Percentiles rank a stretch among this genome's conserved stretches.
Evolutionary conservation across 2,113 vertebrate genomes (phyloP).

Genomic region (Tragelaphus scriptus): DNA sequence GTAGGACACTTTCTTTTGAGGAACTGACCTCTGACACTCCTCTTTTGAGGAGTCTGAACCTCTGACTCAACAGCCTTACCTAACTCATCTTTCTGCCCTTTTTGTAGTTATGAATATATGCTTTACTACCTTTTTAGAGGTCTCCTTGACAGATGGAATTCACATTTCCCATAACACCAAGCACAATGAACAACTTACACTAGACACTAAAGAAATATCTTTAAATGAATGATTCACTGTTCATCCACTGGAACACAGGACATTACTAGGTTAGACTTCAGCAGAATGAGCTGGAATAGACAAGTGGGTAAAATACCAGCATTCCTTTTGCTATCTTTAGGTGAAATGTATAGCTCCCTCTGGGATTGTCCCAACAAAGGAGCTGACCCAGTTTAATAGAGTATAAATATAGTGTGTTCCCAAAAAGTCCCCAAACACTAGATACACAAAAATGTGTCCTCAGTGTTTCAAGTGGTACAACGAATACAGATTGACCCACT

Average conservation of each 20-base stretch:
- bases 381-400: conserved; percentile 66
- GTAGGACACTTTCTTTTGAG: neutral
- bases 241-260: neutral
- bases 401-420: conserved; percentile 71
- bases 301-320: neutral
- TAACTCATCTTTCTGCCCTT: neutral
- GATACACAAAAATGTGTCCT: conserved; percentile 60
- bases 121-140: neutral
- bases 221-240: conserved; percentile 8
- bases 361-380: conserved; percentile 66
- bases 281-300: neutral
- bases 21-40: neutral
- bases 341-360: conserved; percentile 63
- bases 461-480: conserved; percentile 40
- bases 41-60: neutral
- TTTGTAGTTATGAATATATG: too few species aligned
- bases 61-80: neutral
- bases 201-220: neutral
- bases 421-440: conserved; percentile 62
- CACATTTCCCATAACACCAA: neutral
- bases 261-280: neutral
- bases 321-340: conserved; percentile 57
- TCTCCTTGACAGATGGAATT: neutral
- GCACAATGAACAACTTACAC: neutral
- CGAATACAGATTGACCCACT: conserved; percentile 63